Evolutionary conservation across 2,888 invertebrate species (phyloP), one percentile per base, ranked within the genome.

Genomic region (Piscicola geometra): DNA sequence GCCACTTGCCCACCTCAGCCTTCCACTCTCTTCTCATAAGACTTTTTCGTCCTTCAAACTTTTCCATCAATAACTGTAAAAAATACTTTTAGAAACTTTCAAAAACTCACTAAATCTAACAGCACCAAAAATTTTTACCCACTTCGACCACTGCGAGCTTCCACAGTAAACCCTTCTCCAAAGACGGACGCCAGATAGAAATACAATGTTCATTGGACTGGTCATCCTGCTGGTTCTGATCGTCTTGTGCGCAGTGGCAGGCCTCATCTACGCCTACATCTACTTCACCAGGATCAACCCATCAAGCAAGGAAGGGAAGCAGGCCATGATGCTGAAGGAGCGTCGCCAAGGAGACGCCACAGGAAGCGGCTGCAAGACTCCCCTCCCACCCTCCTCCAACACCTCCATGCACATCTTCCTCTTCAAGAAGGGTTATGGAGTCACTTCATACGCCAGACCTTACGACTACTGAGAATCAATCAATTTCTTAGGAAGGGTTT

Each of bases 211-310:
- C 60, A 66, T 77, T 18, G 79, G 79, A 21, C 75, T 79, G 15
- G 79, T 79, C 64, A 76, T 78, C 25, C 77, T 79, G n/a, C 69
- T 79, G 18, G 79, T 79, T 47, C 76, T 79, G 25, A 76, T 76
- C 18, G 71, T 68, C 18, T 75, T 79, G 32, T 79, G 79, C 68
- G 74, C 76, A 33, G 69, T 79, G 3, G 75, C 79, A 2, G 79
- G 79, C 30, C 76, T 78, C 36, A 78, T 79, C n/a, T 79, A 79
- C 67, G 78, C 76, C 69, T 79, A 78, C 76, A 79, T 79, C 52
- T 79, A 79, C 76, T 79, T 78, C 76, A 79, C 79, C 15, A 70
- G 78, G 30, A 79, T 79, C 71, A 78, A 77, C 76, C 78, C 79
- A 18, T 28, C 76, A 18, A 74, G 75, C 33, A 73, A 64, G 41